Evolutionary conservation across 2,888 invertebrate genomes (phyloP), one percentile per base, ranked within the genome.

Genomic region (Leucoma salicis): DNA sequence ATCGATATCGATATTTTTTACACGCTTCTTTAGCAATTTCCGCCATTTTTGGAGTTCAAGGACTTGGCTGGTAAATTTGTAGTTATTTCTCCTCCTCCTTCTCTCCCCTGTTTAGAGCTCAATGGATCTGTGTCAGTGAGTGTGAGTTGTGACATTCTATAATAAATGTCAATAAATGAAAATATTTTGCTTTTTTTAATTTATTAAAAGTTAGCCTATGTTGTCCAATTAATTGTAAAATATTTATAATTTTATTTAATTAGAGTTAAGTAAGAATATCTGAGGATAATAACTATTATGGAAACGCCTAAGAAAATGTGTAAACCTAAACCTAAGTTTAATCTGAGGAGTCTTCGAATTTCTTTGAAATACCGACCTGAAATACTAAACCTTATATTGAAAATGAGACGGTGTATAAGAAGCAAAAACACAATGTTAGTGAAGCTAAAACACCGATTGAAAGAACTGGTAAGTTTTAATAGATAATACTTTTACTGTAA

Each of bases 361-460:
- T 84, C 87, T 46, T 66, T 94, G 18, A 79, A 81, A 59, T 90
- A 91, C 51, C 87, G 91, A 46, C 94, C 94, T 7, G 91, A 92
- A 56, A 85, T 93, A 11, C 53, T 91, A 24, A 82, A 84, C 50
- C 90, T 92, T 41, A 91, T 94, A 54, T 66, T 90, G 29, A 91
- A 90, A 63, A 85, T 94, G 67, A 90, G 91, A 44, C 84, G 84
- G 21, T 82, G 82, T 45, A 88, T 94, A 29, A 83, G 80, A 39
- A 86, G 83, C 58, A 93, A 93, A 63, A 91, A 91, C 21, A 85
- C 81, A 42, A 88, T 92, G 53, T 73, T 95, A 33, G 83, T 81
- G 39, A 91, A 91, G 60, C 79, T 94, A 37, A 91, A 91, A 67
- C 77, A 82, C n/a, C 91, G 91, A 65, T 61, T 93, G 3, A 82